phyloP scores from a whole-genome alignment of 1,140 invertebrate genomes.

The Drosophila nikananu region DNA sequence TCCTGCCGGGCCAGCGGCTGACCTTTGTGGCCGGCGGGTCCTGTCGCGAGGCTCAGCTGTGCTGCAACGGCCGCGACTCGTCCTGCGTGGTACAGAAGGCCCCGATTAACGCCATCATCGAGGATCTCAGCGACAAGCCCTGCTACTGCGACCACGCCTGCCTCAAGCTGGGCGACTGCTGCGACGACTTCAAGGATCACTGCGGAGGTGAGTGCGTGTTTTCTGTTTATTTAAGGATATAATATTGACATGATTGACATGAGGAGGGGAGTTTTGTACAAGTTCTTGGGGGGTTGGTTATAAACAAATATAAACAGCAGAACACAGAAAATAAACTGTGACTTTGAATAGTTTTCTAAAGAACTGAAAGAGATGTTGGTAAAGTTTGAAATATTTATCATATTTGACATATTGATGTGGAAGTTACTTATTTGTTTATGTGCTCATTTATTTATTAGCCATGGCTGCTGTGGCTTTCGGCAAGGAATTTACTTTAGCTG shows the following conservation, averaged over 20 bases:
- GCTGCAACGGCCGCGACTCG: conserved; percentile 92
- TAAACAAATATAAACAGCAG: not conserved
- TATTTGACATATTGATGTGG: not conserved
- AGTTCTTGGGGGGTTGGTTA: not conserved
- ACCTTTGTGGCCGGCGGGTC: conserved; percentile 86
- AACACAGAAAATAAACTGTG: not conserved
- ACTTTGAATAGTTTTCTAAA: too few relatives aligned
- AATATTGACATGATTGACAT: not conserved
- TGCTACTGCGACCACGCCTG: conserved; percentile 96
- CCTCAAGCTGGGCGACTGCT: conserved; percentile 94
- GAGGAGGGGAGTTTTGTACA: not conserved
- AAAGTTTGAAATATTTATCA: not conserved
- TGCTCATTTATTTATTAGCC: too few relatives aligned
- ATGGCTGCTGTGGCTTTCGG: too few relatives aligned
- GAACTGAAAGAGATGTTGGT: not conserved
- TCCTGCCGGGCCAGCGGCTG: conserved; percentile 13
- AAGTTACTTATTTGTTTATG: not conserved
- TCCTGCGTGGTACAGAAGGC: conserved; percentile 95
- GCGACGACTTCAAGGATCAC: conserved; percentile 93
- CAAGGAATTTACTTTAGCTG: not conserved
- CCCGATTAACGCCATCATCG: conserved; percentile 92
- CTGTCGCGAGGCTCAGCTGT: conserved; percentile 91
- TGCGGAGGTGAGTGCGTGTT: conserved; percentile 90
- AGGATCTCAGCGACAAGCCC: conserved; percentile 92
- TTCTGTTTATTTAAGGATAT: not conserved